Evolutionary conservation across 2,113 vertebrate genomes (phyloP), one percentile per base, ranked within the genome.

Genomic region (Zootoca vivipara): DNA sequence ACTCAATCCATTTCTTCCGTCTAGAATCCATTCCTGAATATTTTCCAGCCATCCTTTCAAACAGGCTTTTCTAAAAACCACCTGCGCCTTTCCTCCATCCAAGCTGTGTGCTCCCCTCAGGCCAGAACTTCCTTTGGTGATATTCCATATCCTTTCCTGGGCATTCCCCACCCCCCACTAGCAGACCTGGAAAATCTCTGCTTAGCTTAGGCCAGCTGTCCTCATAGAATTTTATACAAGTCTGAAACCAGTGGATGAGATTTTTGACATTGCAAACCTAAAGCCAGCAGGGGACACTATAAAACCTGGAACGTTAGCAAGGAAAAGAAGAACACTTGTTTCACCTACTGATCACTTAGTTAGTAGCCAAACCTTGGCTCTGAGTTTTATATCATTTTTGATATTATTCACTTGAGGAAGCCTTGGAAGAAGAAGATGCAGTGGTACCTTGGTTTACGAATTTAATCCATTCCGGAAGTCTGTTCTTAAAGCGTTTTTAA

Each of bases 201-300:
- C 22, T 87, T 4, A 30, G 15, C 22, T 79, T 52, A 74, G 38
- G 24, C 56, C 18, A 82, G 56, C 20, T 75, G 20, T 82, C 70
- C 79, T 74, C 16, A 9, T 13, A 82, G 52, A 81, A 75, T 40
- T 74, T 82, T 82, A 65, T 82, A 74, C 82, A 46, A 87, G 64
- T 35, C 38, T 75, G 12, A 87, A 1, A 64, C 5, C 70, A 82
- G 38, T 62, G 28, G 69, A 46, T n/a, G 1, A 75, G 8, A 12
- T 73, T 26, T 78, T 79, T 38, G 35, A 86, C 70, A n/a, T 15
- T 35, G 28, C 30, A 46, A 78, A 13, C 40, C 30, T 79, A 33
- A 22, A 69, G 30, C 22, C 77, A 86, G 64, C n/a, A 40, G 3
- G 26, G 24, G 5, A 56, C 26, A 79, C 12, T 46, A 79, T 7